Evolutionary conservation across 1,140 invertebrate genomes (phyloP).

Genomic region (Aphidius ervi): DNA sequence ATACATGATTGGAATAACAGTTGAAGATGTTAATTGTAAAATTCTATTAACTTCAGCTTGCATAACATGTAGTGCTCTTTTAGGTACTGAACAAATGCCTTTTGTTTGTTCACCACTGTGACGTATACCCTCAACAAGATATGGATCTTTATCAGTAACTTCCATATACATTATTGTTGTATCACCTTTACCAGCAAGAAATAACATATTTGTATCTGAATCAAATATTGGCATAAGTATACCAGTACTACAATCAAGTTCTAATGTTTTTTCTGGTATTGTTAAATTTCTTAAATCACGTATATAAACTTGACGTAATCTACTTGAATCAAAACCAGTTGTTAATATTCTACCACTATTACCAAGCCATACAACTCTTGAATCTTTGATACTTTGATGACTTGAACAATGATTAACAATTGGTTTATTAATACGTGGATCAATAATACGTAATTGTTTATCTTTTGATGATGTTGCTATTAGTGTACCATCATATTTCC

Average conservation of each 20-base stretch:
- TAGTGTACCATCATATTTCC: slow-evolving; percentile 77
- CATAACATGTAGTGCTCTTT: slow-evolving; percentile 89
- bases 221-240: slow-evolving; percentile 87
- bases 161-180: slow-evolving; percentile 84
- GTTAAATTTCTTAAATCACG: slow-evolving; percentile 80
- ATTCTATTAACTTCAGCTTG: slow-evolving; percentile 90
- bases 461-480: slow-evolving; percentile 76
- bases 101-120: slow-evolving; percentile 86
- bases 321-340: slow-evolving; percentile 72
- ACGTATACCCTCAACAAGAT: slow-evolving; percentile 75
- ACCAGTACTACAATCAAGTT: slow-evolving; percentile 85
- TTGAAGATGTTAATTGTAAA: slow-evolving; percentile 76
- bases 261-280: slow-evolving; percentile 71
- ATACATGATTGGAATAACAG: slow-evolving; percentile 88
- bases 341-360: slow-evolving; percentile 77
- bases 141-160: slow-evolving; percentile 78
- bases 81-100: slow-evolving; percentile 86
- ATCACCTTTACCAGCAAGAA: slow-evolving; percentile 89
- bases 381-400: slow-evolving; percentile 87
- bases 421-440: slow-evolving; percentile 64
- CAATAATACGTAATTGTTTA: slow-evolving; percentile 75
- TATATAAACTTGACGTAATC: slow-evolving; percentile 80
- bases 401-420: slow-evolving; percentile 66
- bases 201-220: slow-evolving; percentile 89
- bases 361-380: slow-evolving; percentile 83